Conservation (phyloP, 1,140 invertebrate genomes). For the silkworm (Bombyx mori) region ASM3026992v2 NC_085128.1:8131501-8132000, state of each 20-base stretch:
- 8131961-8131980: no score
- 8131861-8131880: conserved; percentile 56
- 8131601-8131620: neutral
- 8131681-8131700: neutral
- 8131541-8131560: no score
- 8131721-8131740: neutral
- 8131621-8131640: conserved; percentile 7
- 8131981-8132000: neutral
- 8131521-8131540: no score
- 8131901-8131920: conserved; percentile 59
- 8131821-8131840: conserved; percentile 33
- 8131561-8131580: no score
- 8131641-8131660: conserved; percentile 7
- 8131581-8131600: no score
- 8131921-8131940: conserved; percentile 36
- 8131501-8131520: no score
- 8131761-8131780: conserved; percentile 27
- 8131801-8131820: conserved; percentile 27
- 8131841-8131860: conserved; percentile 41
- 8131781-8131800: conserved; percentile 34
- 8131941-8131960: conserved; percentile 21
- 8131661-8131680: neutral
- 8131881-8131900: conserved; percentile 45
- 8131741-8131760: neutral
- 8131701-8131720: neutral